phyloP scores from a whole-genome alignment of 1,140 invertebrate genomes.

The Caenorhabditis latens region DNA sequence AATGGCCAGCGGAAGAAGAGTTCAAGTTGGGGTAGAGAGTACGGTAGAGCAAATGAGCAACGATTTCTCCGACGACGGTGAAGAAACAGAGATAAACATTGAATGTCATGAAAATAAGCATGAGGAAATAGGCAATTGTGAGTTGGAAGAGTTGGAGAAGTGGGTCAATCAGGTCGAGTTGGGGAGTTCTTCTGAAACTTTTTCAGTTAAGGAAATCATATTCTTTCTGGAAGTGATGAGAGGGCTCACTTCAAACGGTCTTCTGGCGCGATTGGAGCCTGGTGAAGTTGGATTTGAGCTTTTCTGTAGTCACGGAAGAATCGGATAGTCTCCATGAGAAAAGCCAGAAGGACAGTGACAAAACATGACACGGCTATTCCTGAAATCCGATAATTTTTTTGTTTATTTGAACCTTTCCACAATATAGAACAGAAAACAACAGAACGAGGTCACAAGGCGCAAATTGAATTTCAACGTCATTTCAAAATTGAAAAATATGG shows the following conservation, averaged over 20 bases:
- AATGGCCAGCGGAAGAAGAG: constrained; percentile 46
- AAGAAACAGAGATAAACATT: constrained; percentile 92
- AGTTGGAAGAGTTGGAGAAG: constrained; percentile 90
- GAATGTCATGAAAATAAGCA: constrained; percentile 98
- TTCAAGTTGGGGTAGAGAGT: constrained; percentile 72
- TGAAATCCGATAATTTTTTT: too few relatives aligned
- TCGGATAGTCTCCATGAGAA: constrained; percentile 70
- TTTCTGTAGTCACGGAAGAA: constrained; percentile 70
- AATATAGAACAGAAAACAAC: not conserved
- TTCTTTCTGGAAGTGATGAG: not conserved
- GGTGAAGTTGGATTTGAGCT: constrained; percentile 13
- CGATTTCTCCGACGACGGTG: constrained; percentile 88
- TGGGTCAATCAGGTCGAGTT: constrained; percentile 86
- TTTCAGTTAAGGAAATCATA: not conserved
- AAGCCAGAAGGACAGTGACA: constrained; percentile 69
- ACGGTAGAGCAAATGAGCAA: constrained; percentile 93
- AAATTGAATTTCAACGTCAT: not conserved
- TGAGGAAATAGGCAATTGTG: constrained; percentile 89
- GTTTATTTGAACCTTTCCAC: not conserved
- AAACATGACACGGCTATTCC: constrained; percentile 73
- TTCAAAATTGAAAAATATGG: not conserved
- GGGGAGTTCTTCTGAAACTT: constrained; percentile 23
- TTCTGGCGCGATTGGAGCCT: constrained; percentile 16
- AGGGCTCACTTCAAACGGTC: constrained; percentile 8
- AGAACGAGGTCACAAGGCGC: not conserved